A percentile compares a stretch with the other conserved stretches of the same genome.
Conservation (phyloP, 2,797 vertebrate genomes). For the Falco biarmicus region DNA sequence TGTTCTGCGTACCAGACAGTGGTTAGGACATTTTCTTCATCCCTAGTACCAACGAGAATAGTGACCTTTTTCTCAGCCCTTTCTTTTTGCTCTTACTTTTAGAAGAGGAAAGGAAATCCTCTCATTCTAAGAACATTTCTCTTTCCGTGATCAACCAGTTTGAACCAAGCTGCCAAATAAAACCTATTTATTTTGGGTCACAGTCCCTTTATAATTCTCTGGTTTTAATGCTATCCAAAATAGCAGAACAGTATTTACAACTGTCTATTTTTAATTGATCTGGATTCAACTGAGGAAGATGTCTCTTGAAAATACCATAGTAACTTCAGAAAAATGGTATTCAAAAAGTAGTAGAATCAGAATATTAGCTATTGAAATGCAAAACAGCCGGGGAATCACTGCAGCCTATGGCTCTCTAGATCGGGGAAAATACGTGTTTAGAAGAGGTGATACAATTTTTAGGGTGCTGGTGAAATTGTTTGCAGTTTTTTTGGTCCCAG, state of each 20-base stretch:
- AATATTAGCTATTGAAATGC: background rate
- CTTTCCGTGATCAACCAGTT: background rate
- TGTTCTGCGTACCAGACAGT: background rate
- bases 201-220: background rate
- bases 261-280: constrained; percentile 2
- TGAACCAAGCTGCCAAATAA: background rate
- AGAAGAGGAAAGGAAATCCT: background rate
- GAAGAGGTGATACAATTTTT: background rate
- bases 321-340: background rate
- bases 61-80: background rate
- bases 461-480: background rate
- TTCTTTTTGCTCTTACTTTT: background rate
- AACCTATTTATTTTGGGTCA: background rate
- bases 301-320: background rate
- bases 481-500: background rate
- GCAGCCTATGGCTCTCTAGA: background rate
- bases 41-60: background rate
- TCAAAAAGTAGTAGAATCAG: background rate
- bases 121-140: background rate
- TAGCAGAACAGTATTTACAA: background rate
- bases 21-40: constrained; percentile 14
- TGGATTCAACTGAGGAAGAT: background rate
- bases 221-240: background rate
- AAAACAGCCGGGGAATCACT: background rate
- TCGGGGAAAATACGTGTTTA: background rate